Conservation (phyloP, 2,888 invertebrate genomes). For the Drosophila paucipuncta region DNA sequence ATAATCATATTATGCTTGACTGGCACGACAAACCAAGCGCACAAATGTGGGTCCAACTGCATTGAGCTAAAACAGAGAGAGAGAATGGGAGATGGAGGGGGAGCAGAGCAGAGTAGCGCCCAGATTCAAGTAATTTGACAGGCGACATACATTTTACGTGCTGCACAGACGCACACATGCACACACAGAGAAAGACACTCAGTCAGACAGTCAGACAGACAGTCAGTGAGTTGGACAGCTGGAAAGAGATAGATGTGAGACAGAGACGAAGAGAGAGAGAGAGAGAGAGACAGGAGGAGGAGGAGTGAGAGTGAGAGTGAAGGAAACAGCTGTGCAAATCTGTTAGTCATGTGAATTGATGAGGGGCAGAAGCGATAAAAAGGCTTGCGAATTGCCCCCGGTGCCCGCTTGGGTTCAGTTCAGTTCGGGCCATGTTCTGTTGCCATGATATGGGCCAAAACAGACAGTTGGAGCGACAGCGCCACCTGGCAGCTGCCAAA, state of each 20-base stretch:
- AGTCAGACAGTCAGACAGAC: conserved; percentile 15
- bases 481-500: conserved; percentile 83
- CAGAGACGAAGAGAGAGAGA: background rate
- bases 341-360: conserved; percentile 77
- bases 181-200: conserved; percentile 21
- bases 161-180: conserved; percentile 29
- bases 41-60: conserved; percentile 78
- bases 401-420: conserved; percentile 14
- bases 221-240: conserved; percentile 29
- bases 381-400: conserved; percentile 65
- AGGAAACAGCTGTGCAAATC: conserved; percentile 74
- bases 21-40: conserved; percentile 79
- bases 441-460: conserved; percentile 71
- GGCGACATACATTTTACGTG: conserved; percentile 79
- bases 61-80: conserved; percentile 52
- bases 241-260: conserved; percentile 10
- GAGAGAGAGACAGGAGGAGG: conserved; percentile 36
- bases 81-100: conserved; percentile 16
- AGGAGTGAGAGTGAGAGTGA: background rate
- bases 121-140: conserved; percentile 81
- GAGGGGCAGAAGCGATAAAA: conserved; percentile 79
- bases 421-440: conserved; percentile 14
- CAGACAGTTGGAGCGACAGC: conserved; percentile 78
- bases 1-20: conserved; percentile 81
- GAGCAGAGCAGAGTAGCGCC: conserved; percentile 30